These are phyloP conservation scores for Tupiocoris notatus DNA, from an alignment of 2,888 invertebrate species.

Conservation along the genomic window DNA sequence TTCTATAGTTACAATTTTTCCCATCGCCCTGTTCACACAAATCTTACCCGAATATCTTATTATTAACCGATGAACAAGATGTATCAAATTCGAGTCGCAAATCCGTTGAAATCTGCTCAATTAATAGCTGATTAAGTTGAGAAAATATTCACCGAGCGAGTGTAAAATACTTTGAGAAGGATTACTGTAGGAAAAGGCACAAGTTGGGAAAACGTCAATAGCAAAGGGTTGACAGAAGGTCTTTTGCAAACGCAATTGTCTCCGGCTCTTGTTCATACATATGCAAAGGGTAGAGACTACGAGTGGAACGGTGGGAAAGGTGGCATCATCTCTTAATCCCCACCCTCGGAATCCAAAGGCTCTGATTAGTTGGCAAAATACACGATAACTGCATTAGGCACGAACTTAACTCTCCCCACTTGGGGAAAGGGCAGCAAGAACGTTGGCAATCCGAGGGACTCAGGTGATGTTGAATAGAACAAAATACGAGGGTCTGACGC, in stretches of 20 bases:
- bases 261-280: slow-evolving; percentile 34
- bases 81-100: too few relatives aligned
- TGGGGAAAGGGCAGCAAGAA: slow-evolving; percentile 7
- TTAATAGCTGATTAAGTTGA: too few relatives aligned
- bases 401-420: slow-evolving; percentile 24
- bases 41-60: too few relatives aligned
- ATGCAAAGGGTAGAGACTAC: slow-evolving; percentile 31
- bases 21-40: too few relatives aligned
- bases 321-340: slow-evolving; percentile 38
- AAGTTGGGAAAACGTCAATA: slow-evolving; percentile 38
- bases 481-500: neutral
- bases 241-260: slow-evolving; percentile 28
- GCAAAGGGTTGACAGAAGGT: slow-evolving; percentile 16
- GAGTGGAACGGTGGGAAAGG: slow-evolving; percentile 23
- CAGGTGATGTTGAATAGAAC: neutral
- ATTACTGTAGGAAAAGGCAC: slow-evolving; percentile 20
- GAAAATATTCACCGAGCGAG: too few relatives aligned
- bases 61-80: too few relatives aligned
- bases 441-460: neutral
- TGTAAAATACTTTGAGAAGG: too few relatives aligned
- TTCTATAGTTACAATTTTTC: too few relatives aligned
- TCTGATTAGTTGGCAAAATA: slow-evolving; percentile 39
- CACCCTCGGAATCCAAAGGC: slow-evolving; percentile 22
- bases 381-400: slow-evolving; percentile 37
- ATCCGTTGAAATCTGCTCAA: too few relatives aligned